Evolutionary conservation across 2,113 vertebrate genomes (phyloP).

Genomic region (Periophthalmus modestus): DNA sequence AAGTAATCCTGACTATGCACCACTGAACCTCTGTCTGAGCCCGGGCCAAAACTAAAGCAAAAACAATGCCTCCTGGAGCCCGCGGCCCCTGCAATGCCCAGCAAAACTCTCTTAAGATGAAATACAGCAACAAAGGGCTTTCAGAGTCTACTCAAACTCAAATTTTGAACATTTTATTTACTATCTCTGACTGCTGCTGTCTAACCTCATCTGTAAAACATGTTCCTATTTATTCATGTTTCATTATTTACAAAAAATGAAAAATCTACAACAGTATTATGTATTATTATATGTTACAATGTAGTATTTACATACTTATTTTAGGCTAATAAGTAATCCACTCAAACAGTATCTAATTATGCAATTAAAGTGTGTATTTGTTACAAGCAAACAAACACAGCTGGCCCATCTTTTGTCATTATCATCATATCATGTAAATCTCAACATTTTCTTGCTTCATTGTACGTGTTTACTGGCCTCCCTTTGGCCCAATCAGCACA

Average conservation of each 20-base stretch:
- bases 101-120: not conserved
- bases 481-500: constrained; percentile 2
- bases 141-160: not conserved
- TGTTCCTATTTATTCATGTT: not conserved
- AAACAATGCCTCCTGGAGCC: constrained; percentile 21
- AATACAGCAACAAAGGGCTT: not conserved
- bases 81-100: constrained; percentile 9
- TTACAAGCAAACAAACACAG: constrained; percentile 37
- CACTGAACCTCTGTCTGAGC: constrained; percentile 23
- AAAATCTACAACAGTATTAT: not conserved
- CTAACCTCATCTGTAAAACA: not conserved
- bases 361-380: constrained; percentile 3
- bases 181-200: not conserved
- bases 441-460: constrained; percentile 11
- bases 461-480: not conserved
- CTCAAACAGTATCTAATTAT: not conserved
- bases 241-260: not conserved
- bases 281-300: not conserved
- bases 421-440: constrained; percentile 10
- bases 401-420: constrained; percentile 30
- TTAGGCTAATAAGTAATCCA: not conserved
- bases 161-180: not conserved
- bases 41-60: constrained; percentile 23
- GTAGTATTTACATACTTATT: too few relatives aligned
- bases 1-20: constrained; percentile 41